phyloP scores from a whole-genome alignment of 2,888 invertebrate species.

The Meandrusa payeni region DNA sequence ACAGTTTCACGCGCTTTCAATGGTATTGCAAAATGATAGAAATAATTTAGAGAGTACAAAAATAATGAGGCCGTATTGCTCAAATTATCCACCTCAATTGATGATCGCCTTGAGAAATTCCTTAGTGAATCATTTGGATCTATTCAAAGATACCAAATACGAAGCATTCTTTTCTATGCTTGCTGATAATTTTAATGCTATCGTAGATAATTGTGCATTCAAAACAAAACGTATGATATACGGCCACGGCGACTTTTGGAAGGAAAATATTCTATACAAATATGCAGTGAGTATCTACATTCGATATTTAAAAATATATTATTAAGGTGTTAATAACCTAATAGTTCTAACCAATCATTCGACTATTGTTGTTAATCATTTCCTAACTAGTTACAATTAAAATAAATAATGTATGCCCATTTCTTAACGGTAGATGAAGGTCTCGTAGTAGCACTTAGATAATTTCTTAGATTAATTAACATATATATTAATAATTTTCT shows the following conservation, averaged over 20 bases:
- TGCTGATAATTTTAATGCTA: conserved; percentile 18
- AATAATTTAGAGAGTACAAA: not conserved
- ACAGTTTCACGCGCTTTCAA: conserved; percentile 14
- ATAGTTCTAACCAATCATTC: too few relatives aligned
- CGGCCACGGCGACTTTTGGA: conserved; percentile 33
- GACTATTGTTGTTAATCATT: too few relatives aligned
- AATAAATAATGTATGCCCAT: too few relatives aligned
- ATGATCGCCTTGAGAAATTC: conserved; percentile 20
- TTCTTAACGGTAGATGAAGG: too few relatives aligned
- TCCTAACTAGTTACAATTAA: too few relatives aligned
- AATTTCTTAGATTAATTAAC: too few relatives aligned
- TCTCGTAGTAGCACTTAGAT: too few relatives aligned
- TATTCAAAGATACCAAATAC: conserved; percentile 27
- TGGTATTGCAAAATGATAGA: conserved; percentile 6
- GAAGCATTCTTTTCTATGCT: conserved; percentile 19
- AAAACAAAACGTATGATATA: conserved; percentile 27
- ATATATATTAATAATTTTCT: too few relatives aligned
- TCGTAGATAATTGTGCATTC: conserved; percentile 13
- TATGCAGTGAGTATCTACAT: conserved; percentile 31
- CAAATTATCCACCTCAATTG: conserved; percentile 16
- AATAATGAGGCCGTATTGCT: conserved; percentile 2
- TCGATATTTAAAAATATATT: too few relatives aligned
- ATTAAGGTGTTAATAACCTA: too few relatives aligned
- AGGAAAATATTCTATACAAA: conserved; percentile 31
- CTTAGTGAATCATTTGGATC: conserved; percentile 21